Evolutionary conservation across 2,113 vertebrate genomes (phyloP).

Genomic region (Campylomormyrus tamandua): DNA sequence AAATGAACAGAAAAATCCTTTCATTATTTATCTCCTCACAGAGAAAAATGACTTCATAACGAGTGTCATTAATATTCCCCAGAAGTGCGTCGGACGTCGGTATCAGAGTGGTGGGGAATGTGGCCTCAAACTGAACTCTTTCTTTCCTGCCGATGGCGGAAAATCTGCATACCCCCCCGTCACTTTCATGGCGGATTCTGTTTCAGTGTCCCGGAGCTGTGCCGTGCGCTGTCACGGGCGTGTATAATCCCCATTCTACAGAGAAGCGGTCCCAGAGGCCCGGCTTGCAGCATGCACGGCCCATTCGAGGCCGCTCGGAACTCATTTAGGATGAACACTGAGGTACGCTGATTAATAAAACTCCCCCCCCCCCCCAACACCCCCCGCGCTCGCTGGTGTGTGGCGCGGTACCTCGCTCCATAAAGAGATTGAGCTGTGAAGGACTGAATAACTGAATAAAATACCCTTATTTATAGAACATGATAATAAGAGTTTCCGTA

Average conservation of each 20-base stretch:
- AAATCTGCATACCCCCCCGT: neutral
- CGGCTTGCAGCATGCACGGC: neutral
- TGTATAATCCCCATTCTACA: neutral
- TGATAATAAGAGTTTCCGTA: neutral
- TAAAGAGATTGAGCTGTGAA: neutral
- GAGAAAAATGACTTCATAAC: neutral
- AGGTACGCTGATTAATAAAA: neutral
- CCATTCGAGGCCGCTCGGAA: neutral
- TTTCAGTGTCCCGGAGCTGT: neutral
- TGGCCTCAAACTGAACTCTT: neutral
- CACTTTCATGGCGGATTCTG: neutral
- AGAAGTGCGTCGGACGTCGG: neutral
- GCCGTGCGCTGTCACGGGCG: neutral
- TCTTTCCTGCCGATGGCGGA: neutral
- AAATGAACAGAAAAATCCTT: neutral
- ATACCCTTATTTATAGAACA: neutral
- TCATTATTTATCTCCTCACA: neutral
- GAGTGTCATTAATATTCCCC: neutral
- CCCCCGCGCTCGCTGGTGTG: neutral
- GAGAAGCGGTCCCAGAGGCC: neutral
- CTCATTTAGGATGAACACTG: neutral
- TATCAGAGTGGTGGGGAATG: neutral
- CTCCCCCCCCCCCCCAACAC: neutral
- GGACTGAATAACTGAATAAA: neutral
- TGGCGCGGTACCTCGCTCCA: neutral